Evolutionary conservation across 2,113 vertebrate genomes (phyloP).

Genomic region (Genyomyrus donnyi): DNA sequence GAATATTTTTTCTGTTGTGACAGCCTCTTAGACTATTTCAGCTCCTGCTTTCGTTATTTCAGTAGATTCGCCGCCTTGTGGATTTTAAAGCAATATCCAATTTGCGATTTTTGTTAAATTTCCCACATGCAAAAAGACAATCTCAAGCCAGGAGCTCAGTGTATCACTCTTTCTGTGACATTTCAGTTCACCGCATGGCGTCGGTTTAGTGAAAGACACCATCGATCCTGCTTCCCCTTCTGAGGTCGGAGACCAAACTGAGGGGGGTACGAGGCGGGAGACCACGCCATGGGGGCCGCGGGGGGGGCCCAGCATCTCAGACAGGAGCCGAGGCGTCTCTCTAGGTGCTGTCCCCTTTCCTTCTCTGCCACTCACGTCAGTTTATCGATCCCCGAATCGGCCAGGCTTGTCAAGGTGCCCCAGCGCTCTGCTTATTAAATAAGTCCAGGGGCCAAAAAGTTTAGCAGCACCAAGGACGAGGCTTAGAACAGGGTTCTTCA

Average conservation of each 20-base stretch:
- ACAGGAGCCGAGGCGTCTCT: neutral
- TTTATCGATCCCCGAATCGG: constrained; percentile 43
- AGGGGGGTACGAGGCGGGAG: neutral
- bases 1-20: neutral
- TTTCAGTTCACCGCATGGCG: neutral
- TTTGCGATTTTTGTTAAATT: neutral
- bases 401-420: constrained; percentile 27
- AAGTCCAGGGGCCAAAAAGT: constrained; percentile 26
- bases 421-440: constrained; percentile 34
- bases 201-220: neutral
- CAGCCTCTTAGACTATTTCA: neutral
- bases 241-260: neutral
- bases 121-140: neutral
- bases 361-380: constrained; percentile 6
- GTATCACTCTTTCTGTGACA: neutral
- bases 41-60: neutral
- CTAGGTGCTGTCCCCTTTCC: constrained; percentile 27
- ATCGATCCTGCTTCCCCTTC: neutral
- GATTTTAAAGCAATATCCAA: neutral
- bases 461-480: neutral
- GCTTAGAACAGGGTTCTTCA: neutral
- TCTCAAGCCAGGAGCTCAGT: neutral
- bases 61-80: neutral
- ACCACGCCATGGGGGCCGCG: neutral
- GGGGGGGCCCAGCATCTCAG: neutral